A percentile compares a stretch with the other conserved stretches of the same genome.
Evolutionary conservation across 2,113 vertebrate genomes (phyloP).

Genomic region (Columba janthina): DNA sequence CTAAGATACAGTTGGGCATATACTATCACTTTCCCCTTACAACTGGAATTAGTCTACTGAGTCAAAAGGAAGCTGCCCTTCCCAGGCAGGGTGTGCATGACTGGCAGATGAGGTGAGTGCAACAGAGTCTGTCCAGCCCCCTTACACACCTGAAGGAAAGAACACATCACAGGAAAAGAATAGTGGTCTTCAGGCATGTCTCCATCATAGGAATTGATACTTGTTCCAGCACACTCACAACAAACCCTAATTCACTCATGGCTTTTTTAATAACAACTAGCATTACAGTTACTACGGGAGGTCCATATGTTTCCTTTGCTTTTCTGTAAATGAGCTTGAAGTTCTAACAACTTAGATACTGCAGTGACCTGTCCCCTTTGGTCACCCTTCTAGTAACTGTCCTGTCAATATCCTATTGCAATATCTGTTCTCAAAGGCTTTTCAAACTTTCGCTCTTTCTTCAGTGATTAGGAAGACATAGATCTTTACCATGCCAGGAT

Average conservation of each 20-base stretch:
- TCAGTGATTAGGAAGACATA: background rate
- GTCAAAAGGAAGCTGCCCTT: background rate
- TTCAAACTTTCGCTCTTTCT: background rate
- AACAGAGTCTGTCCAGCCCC: background rate
- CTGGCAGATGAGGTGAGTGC: accelerated
- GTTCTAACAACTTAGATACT: background rate
- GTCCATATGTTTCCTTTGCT: background rate
- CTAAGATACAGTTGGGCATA: background rate
- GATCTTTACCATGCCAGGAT: background rate
- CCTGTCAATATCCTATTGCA: background rate
- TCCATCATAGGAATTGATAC: background rate
- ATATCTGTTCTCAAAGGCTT: background rate
- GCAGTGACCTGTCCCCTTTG: background rate
- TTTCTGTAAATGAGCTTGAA: background rate
- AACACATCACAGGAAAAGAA: background rate
- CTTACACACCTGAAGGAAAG: background rate
- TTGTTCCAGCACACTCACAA: background rate
- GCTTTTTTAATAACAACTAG: background rate
- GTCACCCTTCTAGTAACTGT: background rate
- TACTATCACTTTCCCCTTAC: background rate
- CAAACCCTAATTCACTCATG: background rate
- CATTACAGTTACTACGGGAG: background rate
- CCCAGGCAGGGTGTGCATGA: accelerated
- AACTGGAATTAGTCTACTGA: background rate
- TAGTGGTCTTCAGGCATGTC: background rate